Base-by-base conservation (phyloP, 2,888 invertebrate species). In the Hemithea aestivaria region DNA sequence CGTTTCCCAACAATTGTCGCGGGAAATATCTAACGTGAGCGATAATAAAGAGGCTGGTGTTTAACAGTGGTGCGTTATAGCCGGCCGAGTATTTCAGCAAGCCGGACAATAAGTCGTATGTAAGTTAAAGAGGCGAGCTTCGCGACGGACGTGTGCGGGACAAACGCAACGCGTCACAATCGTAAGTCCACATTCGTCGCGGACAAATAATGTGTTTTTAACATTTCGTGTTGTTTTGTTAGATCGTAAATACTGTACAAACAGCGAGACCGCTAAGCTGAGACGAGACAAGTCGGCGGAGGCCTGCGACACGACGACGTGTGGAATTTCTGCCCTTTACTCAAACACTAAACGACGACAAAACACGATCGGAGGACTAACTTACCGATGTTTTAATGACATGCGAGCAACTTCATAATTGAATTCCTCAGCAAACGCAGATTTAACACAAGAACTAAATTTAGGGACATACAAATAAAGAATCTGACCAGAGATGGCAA, bases 141-240 rank as follows among this genome's bases (percentile, higher is more conserved):
- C 69, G 70, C 68, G 66, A 58, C 53, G 72, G 66, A 73, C 87
- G 87, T 85, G 85, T 79, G 67, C 66, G 56, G 70, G 81, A 87
- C 87, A 87, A 85, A 87, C 73, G 81, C 65, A 54, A 56, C 58
- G 66, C 73, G 70, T 62, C 73, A 65, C 75, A 73, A 80, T 80
- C 80, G 74, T 81, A 78, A 79, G 78, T 71, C 68, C 74, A 72
- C 83, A 85, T 87, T 87, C 82, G 87, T 87, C 85, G 75, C 87
- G 75, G 74, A 75, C 85, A 84, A 84, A 84, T 84, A 84, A 84
- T 84, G 83, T 85, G 87, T 85, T 85, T 85, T 87, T 83, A 85
- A 87, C 85, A 82, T 85, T 82, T 83, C 83, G 73, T 80, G 82
- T 84, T 85, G 87, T 87, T 87, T 87, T 84, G 87, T 85, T 82